Evolutionary conservation across 2,113 vertebrate genomes (phyloP).

Genomic region (Hemiscyllium ocellatum): DNA sequence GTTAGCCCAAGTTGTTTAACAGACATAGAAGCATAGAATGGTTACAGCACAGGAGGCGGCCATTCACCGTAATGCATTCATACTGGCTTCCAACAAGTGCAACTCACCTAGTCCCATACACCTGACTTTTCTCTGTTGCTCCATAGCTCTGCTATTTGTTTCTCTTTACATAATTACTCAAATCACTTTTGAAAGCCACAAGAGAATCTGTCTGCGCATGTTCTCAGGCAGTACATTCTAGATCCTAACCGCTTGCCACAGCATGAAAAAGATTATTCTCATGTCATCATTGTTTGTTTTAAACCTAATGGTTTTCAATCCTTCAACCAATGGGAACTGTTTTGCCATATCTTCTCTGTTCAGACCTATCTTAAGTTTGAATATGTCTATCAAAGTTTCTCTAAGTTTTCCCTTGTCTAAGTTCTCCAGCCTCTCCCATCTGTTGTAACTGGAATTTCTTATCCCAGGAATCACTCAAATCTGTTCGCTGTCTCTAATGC

Average conservation of each 20-base stretch:
- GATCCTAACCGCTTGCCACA: neutral
- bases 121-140: neutral
- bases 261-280: neutral
- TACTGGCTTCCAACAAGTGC: neutral
- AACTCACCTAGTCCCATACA: too few relatives aligned
- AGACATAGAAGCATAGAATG: neutral
- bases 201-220: neutral
- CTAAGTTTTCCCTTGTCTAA: too few relatives aligned
- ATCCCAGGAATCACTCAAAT: too few relatives aligned
- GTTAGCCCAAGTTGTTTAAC: slow-evolving; percentile 26
- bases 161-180: neutral
- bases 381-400: too few relatives aligned
- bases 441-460: too few relatives aligned
- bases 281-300: too few relatives aligned
- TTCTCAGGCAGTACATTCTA: neutral
- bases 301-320: too few relatives aligned
- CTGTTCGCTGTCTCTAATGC: too few relatives aligned
- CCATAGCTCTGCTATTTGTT: neutral
- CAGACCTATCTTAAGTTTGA: too few relatives aligned
- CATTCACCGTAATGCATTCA: neutral
- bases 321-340: too few relatives aligned
- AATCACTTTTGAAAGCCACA: neutral
- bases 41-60: neutral
- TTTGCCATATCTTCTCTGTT: too few relatives aligned
- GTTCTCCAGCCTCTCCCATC: too few relatives aligned